Evolutionary conservation across 2,113 vertebrate genomes (phyloP), one percentile per base, ranked within the genome.

Genomic region (Malurus melanocephalus): DNA sequence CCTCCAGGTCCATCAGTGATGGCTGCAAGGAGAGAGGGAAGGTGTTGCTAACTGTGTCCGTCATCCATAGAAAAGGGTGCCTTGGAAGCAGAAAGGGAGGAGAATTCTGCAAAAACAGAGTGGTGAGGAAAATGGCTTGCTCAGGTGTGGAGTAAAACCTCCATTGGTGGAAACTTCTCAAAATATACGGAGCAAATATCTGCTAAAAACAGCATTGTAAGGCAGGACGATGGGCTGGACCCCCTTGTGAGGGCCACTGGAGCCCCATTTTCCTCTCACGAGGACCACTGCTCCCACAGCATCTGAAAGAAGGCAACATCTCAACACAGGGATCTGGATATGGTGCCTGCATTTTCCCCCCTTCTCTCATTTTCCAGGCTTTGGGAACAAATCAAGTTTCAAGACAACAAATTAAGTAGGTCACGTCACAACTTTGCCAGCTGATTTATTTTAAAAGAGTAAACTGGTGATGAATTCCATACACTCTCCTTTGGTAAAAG

Each of bases 331-430:
- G 49, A 32, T 69, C 73, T 85, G 84, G 59, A 35, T 40, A 32
- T 6, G 22, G 32, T 87, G 84, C 46, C 48, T 87, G 55, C 60
- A 55, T 87, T 86, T 23, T 1, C 0, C 10, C 13, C 7, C 5
- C 5, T 23, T 28, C 17, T 3, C 18, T 26, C 16, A 33, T 75
- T 94, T 89, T 85, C 71, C 43, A 82, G 78, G 40, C 71, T 62
- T 86, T 76, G 62, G 46, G 60, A 90, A 55, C 13, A 51, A 60
- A 85, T 76, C 82, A 68, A 55, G 43, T 90, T 93, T 81, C 77
- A 75, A 87, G 78, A 73, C 84, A 91, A 78, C 69, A 84, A 73
- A 84, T 92, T 85, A 94, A 92, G 87, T 90, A 90, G 74, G 91
- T 90, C 92, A 90, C 0, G 0, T 72, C 66, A 45, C 40, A 81